Base-by-base conservation (phyloP, 2,113 vertebrate species). In the Callopanchax toddi region DNA sequence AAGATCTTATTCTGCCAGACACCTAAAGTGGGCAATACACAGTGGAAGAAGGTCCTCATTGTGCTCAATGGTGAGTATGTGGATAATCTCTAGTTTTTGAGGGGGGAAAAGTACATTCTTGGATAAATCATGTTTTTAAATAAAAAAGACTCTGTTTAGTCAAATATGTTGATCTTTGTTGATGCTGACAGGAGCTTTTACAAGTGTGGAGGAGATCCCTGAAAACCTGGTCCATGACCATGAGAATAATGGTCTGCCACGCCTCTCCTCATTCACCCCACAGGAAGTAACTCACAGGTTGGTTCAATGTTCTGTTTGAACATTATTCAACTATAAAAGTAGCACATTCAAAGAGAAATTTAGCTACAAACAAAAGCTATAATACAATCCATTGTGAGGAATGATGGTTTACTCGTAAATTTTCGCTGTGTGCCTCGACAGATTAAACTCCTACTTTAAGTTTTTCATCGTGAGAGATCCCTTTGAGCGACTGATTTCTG, bases 11-110 rank as follows among this genome's bases (percentile, higher is more conserved):
- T 99, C 89, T 99, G 97, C 90, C 97, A 99, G 91, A 99, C 97
- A 0, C 97, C 97, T 16, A 99, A 99, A 92, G 97, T 99, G 83
- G 97, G 97, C 63, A 99, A 99, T 89, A 99, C 97, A 0, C 97
- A 99, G 55, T 99, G 97, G 97, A 99, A 99, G 91, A 99, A 99
- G 90, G 97, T 99, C 79, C 93, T 99, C 49, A 98, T 99, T 2
- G 96, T 97, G 70, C 91, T 98, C 70, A 99, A 99, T 7, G 97
- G 97, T 99, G 86, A 60, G 88, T 85, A 37, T 37, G 10, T 37
- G 29, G 29, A 4, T 6, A 32, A 37, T 37, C 36, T 36, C 34
- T 26, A 26, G 3, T 32, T 32, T 32, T 32, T 32, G 29, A 26
- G 26, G n/a, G n/a, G n/a, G n/a, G n/a, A n/a, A n/a, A n/a, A n/a